phyloP scores from a whole-genome alignment of 2,113 vertebrate species.

The Hemibagrus wyckioides region DNA sequence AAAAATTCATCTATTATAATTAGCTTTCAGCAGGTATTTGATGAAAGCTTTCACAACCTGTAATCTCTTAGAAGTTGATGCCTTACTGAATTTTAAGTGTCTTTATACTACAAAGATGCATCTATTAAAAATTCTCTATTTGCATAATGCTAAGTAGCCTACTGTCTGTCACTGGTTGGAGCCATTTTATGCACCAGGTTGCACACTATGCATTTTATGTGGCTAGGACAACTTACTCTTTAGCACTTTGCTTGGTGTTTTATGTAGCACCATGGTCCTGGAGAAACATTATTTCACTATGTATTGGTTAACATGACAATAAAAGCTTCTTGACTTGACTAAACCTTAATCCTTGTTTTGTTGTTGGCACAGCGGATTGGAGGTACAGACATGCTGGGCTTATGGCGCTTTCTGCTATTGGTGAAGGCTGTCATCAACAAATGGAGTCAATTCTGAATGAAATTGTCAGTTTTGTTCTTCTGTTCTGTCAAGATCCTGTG shows the following conservation, averaged over 20 bases:
- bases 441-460: conserved; percentile 98
- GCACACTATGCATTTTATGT: no score
- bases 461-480: conserved; percentile 92
- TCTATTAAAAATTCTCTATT: no score
- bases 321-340: no score
- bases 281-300: no score
- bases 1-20: not conserved
- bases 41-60: not conserved
- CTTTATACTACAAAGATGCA: no score
- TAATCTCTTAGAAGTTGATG: not conserved
- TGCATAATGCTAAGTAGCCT: no score
- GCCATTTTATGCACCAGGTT: no score
- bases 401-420: conserved; percentile 96
- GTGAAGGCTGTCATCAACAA: conserved; percentile 98
- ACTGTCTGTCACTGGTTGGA: no score
- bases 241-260: no score
- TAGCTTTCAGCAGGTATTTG: not conserved
- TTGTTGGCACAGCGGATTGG: conserved; percentile 84
- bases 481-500: conserved; percentile 94
- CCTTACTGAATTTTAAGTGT: not conserved
- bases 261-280: no score
- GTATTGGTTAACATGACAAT: no score
- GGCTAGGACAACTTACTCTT: no score
- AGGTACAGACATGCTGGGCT: conserved; percentile 94
- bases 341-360: not conserved